Conservation (phyloP, 2,888 invertebrate species). For the Chloromyia formosa region DNA sequence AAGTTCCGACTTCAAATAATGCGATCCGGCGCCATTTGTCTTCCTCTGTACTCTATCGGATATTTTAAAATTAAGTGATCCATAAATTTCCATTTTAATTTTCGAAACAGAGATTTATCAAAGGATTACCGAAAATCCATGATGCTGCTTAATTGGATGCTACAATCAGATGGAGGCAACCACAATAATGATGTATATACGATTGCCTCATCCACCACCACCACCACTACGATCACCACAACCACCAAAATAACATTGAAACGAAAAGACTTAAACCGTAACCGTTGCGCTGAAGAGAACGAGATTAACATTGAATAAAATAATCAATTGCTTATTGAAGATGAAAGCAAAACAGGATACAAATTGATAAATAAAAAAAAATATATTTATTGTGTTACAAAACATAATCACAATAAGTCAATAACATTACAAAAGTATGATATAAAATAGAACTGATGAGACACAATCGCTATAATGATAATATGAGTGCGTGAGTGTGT, state of each 20-base stretch:
- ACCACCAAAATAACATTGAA: conserved; percentile 41
- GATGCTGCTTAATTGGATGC: conserved; percentile 38
- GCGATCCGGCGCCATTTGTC: no score
- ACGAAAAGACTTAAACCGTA: conserved; percentile 41
- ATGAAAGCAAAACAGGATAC: neutral
- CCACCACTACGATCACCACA: conserved; percentile 32
- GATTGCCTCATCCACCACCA: conserved; percentile 20
- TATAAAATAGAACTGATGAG: no score
- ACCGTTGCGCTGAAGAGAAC: conserved; percentile 27
- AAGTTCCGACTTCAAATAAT: no score
- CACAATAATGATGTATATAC: neutral
- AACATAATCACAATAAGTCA: no score
- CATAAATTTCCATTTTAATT: neutral
- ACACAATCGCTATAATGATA: neutral
- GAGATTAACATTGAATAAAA: conserved; percentile 25
- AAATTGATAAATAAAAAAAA: no score
- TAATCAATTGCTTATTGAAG: neutral
- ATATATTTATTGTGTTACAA: no score
- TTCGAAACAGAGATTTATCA: conserved; percentile 38
- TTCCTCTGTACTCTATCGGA: neutral
- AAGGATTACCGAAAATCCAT: conserved; percentile 25
- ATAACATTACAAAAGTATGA: no score
- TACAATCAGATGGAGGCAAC: conserved; percentile 11
- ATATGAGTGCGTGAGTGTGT: conserved; percentile 33
- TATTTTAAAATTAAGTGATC: conserved; percentile 3